Evolutionary conservation across 2,113 vertebrate species (phyloP).

Genomic region (Lethenteron reissneri): DNA sequence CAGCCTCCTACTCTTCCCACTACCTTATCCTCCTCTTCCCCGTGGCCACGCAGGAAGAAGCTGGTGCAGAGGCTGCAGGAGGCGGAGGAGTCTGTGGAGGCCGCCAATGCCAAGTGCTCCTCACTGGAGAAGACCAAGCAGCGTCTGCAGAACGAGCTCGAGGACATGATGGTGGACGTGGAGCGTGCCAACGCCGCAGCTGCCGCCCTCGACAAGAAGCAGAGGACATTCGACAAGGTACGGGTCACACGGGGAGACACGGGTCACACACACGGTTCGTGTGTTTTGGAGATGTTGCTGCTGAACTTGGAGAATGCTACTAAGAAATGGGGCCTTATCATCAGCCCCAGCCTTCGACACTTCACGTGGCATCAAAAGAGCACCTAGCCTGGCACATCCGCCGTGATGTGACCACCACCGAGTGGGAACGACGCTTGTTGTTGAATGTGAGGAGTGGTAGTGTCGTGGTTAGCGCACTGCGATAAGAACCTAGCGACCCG

Average conservation of each 20-base stretch:
- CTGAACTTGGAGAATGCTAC: too few species aligned
- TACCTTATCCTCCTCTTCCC: too few species aligned
- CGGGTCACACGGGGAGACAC: not conserved
- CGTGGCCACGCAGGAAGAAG: not conserved
- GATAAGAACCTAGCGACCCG: too few species aligned
- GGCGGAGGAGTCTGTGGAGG: not conserved
- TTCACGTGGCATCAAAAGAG: too few species aligned
- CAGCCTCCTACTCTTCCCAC: too few species aligned
- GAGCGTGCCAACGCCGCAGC: constrained; percentile 4
- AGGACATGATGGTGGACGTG: constrained; percentile 5
- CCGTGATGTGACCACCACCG: too few species aligned
- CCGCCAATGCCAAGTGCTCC: not conserved
- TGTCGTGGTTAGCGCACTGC: too few species aligned
- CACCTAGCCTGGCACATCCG: too few species aligned
- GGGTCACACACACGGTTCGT: not conserved
- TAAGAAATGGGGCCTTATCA: too few species aligned
- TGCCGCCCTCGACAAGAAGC: constrained; percentile 1
- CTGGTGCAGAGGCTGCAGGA: constrained; percentile 4
- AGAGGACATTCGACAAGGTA: constrained; percentile 1
- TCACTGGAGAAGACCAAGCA: constrained; percentile 4
- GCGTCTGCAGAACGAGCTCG: not conserved
- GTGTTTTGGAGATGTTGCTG: not conserved
- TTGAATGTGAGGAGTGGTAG: too few species aligned
- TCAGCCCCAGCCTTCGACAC: too few species aligned
- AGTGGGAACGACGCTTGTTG: too few species aligned